phyloP scores from a whole-genome alignment of 1,140 invertebrate genomes.

The Harpegnathos saltator region DNA sequence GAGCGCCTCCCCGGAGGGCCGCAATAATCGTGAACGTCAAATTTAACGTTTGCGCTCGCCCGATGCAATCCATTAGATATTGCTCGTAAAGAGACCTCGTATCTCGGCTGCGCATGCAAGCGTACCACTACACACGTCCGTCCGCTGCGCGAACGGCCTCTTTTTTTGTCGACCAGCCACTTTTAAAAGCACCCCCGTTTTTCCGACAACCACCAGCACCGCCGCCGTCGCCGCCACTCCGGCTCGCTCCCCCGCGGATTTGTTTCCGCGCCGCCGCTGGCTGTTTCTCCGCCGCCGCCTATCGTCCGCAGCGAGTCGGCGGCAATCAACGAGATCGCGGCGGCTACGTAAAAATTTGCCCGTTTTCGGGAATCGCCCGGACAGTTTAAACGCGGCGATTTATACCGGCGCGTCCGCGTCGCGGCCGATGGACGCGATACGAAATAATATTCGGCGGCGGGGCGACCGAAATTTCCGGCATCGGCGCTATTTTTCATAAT shows the following conservation, averaged over 20 bases:
- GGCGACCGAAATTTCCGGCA: not conserved
- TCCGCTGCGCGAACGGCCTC: slow-evolving; percentile 50
- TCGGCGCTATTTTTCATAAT: slow-evolving; percentile 50
- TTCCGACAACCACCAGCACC: not conserved
- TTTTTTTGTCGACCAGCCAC: slow-evolving; percentile 54
- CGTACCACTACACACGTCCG: slow-evolving; percentile 54
- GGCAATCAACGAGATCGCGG: slow-evolving; percentile 64
- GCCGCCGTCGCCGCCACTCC: not conserved
- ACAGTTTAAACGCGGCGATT: slow-evolving; percentile 64
- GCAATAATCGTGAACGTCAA: slow-evolving; percentile 86
- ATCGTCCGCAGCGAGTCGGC: slow-evolving; percentile 23
- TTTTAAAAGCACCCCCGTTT: slow-evolving; percentile 59
- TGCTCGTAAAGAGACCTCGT: slow-evolving; percentile 84
- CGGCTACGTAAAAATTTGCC: slow-evolving; percentile 68
- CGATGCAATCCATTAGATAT: slow-evolving; percentile 86
- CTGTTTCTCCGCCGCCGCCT: slow-evolving; percentile 1
- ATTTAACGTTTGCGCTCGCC: slow-evolving; percentile 83
- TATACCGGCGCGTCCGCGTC: too few species aligned
- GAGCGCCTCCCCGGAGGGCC: slow-evolving; percentile 63
- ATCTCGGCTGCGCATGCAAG: slow-evolving; percentile 77
- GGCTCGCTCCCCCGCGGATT: not conserved
- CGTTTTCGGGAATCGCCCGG: slow-evolving; percentile 52
- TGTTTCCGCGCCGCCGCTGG: not conserved
- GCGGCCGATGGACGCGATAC: too few species aligned
- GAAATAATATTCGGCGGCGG: slow-evolving; percentile 42